Evolutionary conservation across 2,113 vertebrate species (phyloP).

Genomic region (Holacanthus passer): DNA sequence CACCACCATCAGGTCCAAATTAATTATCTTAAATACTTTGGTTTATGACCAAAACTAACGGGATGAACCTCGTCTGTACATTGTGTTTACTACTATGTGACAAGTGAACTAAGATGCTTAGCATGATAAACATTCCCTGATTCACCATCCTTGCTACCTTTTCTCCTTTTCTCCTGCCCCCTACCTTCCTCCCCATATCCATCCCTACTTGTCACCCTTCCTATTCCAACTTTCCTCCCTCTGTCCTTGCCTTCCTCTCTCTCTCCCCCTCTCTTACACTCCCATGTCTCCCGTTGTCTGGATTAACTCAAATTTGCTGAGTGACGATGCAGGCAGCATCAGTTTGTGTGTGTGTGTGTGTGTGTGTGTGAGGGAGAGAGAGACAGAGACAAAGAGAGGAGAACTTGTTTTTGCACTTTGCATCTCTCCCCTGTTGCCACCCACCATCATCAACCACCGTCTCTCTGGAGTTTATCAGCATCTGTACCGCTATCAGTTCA

Average conservation of each 20-base stretch:
- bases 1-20: not conserved
- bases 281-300: slow-evolving; percentile 36
- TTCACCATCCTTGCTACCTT: not conserved
- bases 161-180: not conserved
- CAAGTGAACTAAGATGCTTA: not conserved
- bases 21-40: not conserved
- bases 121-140: not conserved
- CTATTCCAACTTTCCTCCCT: not conserved
- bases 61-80: not conserved
- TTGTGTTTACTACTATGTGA: not conserved
- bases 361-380: slow-evolving; percentile 2
- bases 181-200: not conserved
- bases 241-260: slow-evolving; percentile 23
- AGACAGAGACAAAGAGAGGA: slow-evolving; percentile 11
- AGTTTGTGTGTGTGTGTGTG: slow-evolving; percentile 38
- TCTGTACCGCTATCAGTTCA: slow-evolving; percentile 61
- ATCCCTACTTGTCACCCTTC: not conserved
- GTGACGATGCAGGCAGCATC: slow-evolving; percentile 31
- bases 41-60: not conserved
- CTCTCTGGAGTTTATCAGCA: slow-evolving; percentile 64
- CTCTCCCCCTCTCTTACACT: not conserved
- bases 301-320: slow-evolving; percentile 51
- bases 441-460: slow-evolving; percentile 47
- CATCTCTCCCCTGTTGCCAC: slow-evolving; percentile 59
- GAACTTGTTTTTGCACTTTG: slow-evolving; percentile 49